Evolutionary conservation across 2,888 invertebrate genomes (phyloP), one percentile per base, ranked within the genome.

Genomic region (Leucania comma): DNA sequence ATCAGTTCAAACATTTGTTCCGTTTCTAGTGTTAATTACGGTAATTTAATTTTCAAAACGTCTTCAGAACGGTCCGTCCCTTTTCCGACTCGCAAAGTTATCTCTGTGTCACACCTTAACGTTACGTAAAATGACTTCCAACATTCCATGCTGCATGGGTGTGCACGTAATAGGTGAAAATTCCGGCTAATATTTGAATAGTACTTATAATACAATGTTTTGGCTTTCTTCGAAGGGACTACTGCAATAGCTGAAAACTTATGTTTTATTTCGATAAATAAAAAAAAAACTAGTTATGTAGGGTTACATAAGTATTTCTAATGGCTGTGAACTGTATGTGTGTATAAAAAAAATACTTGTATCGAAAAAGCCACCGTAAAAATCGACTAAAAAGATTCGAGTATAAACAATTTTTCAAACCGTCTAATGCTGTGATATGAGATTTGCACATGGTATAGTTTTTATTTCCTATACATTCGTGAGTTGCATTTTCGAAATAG

Each of bases 71-170:
- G 10, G 22, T 26, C 22, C 9, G 51, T 59, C 46, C 50, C 10
- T 60, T 67, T 68, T 32, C 64, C 53, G 64, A 56, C 32, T 46
- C 35, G 24, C 57, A 54, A 46, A 58, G 29, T 62, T 77, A 61
- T 62, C 51, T 48, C 46, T 48, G n/a, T 56, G 68, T 75, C 75
- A 72, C 72, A 75, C 61, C 67, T 67, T 69, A 56, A 53, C 20
- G 50, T 83, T 80, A 71, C 65, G 64, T 75, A 84, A 82, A 68
- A 59, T 66, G 32, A 63, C 63, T 35, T 57, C 59, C 54, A 54
- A 77, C 59, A 78, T 82, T 74, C 75, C 58, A 59, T 75, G 70
- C 50, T 72, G 17, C 59, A 70, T 79, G 53, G 62, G 58, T 71
- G 56, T 48, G 61, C 46, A 78, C 60, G 67, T 70, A 74, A 75